Evolutionary conservation across 2,888 invertebrate genomes (phyloP), one percentile per base, ranked within the genome.

Genomic region (Amphipoea oculea): DNA sequence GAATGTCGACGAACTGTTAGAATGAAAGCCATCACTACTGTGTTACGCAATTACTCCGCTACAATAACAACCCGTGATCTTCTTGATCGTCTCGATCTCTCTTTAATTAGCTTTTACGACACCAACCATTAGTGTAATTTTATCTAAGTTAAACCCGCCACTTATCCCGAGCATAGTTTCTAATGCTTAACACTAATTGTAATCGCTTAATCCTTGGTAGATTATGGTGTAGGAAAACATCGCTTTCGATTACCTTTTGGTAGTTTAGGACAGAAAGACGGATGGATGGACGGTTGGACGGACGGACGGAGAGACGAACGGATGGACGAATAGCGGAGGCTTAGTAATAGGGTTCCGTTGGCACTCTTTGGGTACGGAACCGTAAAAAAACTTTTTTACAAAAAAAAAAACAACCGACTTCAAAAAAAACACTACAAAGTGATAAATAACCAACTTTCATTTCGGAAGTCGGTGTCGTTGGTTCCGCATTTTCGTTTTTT

Each of bases 151-250:
- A 72, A 73, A 5, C 62, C 62, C 36, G 14, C 54, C 66, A 84
- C 68, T 75, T 84, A 86, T 73, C 70, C 65, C 20, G 12, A 68
- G 70, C 84, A 76, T 73, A 63, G 79, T 79, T 83, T 75, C 67
- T 60, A 74, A 45, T 78, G 45, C 70, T 63, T 60, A 65, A 71
- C 86, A 71, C 63, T 77, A 68, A 84, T 84, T 74, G 67, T 86
- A 83, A 86, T 73, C 67, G 29, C 20, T 72, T 86, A 84, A 78
- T 86, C 83, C 60, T 20, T 12, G 17, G 12, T 60, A 71, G 70
- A 83, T 83, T 74, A 86, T 68, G 36, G 36, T 29, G 40, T 83
- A 51, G 51, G 20, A 40, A 73, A 86, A 84, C 84, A 86, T 78
- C 29, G 14, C 40, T 48, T 76, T 66, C 51, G 45, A 76, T 45